Conservation (phyloP, 2,113 vertebrate species). For the Heterocephalus glaber region DNA sequence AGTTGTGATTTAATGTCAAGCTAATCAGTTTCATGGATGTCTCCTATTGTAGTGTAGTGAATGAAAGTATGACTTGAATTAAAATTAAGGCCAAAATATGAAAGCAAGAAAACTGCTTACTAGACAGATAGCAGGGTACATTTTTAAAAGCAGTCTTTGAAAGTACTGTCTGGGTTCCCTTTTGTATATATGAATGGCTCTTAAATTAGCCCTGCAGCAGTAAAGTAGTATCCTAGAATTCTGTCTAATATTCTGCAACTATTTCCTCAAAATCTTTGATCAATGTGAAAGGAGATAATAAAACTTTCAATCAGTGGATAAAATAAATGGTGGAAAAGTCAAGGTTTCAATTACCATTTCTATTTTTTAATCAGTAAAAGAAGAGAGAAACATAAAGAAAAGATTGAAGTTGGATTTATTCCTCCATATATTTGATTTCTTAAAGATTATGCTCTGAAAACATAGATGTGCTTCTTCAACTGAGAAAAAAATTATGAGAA, state of each 20-base stretch:
- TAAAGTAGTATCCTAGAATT: not conserved
- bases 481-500: not conserved
- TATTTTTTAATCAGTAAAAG: slow-evolving; percentile 23
- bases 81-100: slow-evolving; percentile 4
- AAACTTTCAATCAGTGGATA: not conserved
- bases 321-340: not conserved
- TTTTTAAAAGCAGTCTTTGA: not conserved
- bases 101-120: not conserved
- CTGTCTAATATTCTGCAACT: not conserved
- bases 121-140: not conserved
- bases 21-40: not conserved
- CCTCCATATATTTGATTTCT: slow-evolving; percentile 25
- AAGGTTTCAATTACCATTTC: not conserved
- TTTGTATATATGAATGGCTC: not conserved
- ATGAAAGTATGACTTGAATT: not conserved
- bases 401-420: not conserved
- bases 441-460: not conserved
- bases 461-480: not conserved
- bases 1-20: not conserved
- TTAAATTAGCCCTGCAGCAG: not conserved
- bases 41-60: not conserved
- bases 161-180: not conserved
- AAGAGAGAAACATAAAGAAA: not conserved
- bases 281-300: not conserved
- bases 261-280: not conserved